Evolutionary conservation across 2,888 invertebrate species (phyloP).

Genomic region (Lasioglossum morio): DNA sequence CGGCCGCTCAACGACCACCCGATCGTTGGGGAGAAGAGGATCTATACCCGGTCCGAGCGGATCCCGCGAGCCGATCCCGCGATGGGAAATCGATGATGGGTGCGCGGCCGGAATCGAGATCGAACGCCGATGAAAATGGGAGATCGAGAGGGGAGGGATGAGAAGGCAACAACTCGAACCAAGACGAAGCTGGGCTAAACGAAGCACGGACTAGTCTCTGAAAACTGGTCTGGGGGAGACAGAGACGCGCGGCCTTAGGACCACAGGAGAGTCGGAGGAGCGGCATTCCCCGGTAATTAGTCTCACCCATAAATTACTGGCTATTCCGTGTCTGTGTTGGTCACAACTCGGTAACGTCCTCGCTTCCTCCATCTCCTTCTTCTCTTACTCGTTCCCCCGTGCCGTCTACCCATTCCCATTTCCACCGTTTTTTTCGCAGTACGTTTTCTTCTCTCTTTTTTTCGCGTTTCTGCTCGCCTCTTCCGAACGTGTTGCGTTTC

Average conservation of each 20-base stretch:
- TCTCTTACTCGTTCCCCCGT: conserved; percentile 38
- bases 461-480: conserved; percentile 5
- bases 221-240: conserved; percentile 71
- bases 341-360: conserved; percentile 72
- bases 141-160: conserved; percentile 21
- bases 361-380: background rate
- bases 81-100: conserved; percentile 8
- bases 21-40: background rate
- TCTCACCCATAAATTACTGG: conserved; percentile 83
- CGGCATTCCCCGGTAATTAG: conserved; percentile 84
- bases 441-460: conserved; percentile 8
- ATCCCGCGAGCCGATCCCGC: conserved; percentile 17
- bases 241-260: conserved; percentile 65
- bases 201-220: conserved; percentile 63
- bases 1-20: background rate
- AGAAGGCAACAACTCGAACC: conserved; percentile 40
- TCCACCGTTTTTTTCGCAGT: conserved; percentile 30
- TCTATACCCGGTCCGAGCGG: background rate
- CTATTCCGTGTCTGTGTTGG: conserved; percentile 81
- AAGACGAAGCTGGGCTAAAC: conserved; percentile 56
- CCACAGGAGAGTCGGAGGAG: conserved; percentile 78
- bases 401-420: conserved; percentile 43
- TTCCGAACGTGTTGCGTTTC: background rate
- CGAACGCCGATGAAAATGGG: conserved; percentile 32
- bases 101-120: background rate